A percentile compares a stretch with the other conserved stretches of the same genome.
Evolutionary conservation across 2,888 invertebrate genomes (phyloP).

Genomic region (Agapostemon virescens): DNA sequence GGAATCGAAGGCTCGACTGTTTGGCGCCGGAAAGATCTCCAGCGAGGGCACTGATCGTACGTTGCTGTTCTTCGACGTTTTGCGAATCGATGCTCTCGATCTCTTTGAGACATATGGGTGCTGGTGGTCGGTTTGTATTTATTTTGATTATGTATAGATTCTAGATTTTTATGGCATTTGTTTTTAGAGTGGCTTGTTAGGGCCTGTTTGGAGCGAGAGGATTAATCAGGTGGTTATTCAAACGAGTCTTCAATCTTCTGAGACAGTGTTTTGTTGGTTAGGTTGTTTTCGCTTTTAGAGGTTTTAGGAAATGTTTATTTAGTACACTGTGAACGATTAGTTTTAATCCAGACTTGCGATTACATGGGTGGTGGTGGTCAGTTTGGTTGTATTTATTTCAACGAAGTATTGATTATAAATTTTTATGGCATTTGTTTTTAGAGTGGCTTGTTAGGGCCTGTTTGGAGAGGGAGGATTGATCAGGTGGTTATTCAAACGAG

Average conservation of each 20-base stretch:
- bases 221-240: too few relatives aligned
- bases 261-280: too few relatives aligned
- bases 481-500: too few relatives aligned
- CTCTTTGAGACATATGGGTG: too few relatives aligned
- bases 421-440: not conserved
- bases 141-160: not conserved
- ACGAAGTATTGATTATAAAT: not conserved
- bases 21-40: not conserved
- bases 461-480: too few relatives aligned
- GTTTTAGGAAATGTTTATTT: not conserved
- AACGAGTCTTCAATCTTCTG: too few relatives aligned
- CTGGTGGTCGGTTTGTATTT: too few relatives aligned
- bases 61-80: not conserved
- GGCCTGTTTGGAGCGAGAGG: too few relatives aligned
- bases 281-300: not conserved
- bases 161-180: not conserved
- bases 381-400: too few relatives aligned
- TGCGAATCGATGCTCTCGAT: not conserved
- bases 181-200: too few relatives aligned
- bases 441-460: too few relatives aligned
- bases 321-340: fast-evolving
- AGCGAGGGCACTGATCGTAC: not conserved
- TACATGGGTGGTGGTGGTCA: too few relatives aligned
- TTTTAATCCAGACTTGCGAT: not conserved
- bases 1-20: not conserved